Evolutionary conservation across 37 sponge, comb jelly and placozoan genomes (phyloP), one percentile per base, ranked within the genome.

Genomic region (Beroe forskalii): DNA sequence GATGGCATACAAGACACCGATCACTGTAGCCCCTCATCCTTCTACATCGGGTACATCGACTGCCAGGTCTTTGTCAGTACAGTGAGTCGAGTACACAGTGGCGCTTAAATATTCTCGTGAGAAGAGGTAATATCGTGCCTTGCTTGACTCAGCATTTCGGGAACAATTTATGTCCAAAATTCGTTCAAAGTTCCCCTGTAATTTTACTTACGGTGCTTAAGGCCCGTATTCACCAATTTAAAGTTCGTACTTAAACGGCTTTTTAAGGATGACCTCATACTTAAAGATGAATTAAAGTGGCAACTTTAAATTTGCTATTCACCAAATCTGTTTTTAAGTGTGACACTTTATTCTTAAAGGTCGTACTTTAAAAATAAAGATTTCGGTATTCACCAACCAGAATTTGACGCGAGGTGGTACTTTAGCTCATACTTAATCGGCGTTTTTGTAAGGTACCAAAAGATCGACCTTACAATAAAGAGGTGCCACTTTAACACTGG

Each of bases 301-400:
- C 66, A 63, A 63, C 66, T 63, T 63, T 63, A 63, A 63, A 63
- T 23, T 23, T 63, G 66, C 4, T 63, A 63, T 63, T 63, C 66
- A 63, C 66, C 66, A 63, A 63, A 63, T 63, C n/a, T 19, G n/a
- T 19, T 6, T 23, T 63, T 63, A 63, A 63, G 66, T 63, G 66
- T 63, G 23, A 63, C 66, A 6, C 66, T 63, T 63, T 23, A 63
- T 63, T 8, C 6, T n/a, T 63, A 63, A 63, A 19, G 66, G 66
- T 63, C 23, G n/a, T 3, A 8, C 66, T 63, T 63, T 28, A 63
- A 63, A 63, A 23, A 6, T 3, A 3, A 23, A 23, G 25, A 63
- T 28, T n/a, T 63, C 25, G 66, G 66, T 63, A 63, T 63, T 63
- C 66, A 63, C 66, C 66, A 63, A 63, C 20, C n/a, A 6, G n/a